A percentile compares a stretch with the other conserved stretches of the same genome.
phyloP scores from a whole-genome alignment of 2,797 vertebrate genomes.

The Clamator glandarius region DNA sequence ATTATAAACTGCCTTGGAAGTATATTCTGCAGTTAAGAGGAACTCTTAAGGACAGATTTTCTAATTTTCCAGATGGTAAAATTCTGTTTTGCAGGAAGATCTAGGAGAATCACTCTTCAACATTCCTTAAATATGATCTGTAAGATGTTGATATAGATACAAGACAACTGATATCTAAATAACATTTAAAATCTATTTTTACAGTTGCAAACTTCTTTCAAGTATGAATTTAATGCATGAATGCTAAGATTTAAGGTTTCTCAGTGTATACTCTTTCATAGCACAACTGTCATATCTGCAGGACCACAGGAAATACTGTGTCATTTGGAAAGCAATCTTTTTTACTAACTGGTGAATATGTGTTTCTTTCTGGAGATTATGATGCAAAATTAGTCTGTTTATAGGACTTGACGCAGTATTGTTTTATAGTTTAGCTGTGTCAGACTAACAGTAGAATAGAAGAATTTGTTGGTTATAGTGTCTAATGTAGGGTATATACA shows the following conservation, averaged over 20 bases:
- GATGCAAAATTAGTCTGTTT: not conserved
- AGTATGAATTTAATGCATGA: not conserved
- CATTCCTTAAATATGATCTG: not conserved
- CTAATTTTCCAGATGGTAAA: not conserved
- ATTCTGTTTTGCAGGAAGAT: not conserved
- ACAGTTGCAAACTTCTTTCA: not conserved
- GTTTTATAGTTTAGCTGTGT: not conserved
- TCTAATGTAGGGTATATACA: not conserved
- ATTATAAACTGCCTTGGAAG: not conserved
- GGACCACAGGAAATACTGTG: not conserved
- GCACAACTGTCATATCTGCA: not conserved
- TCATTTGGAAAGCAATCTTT: not conserved
- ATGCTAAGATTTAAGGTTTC: not conserved
- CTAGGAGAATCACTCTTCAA: not conserved
- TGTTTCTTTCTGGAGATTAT: not conserved
- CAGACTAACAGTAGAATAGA: not conserved
- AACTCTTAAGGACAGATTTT: not conserved
- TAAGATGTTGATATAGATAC: not conserved
- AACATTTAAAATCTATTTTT: not conserved
- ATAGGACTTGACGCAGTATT: not conserved
- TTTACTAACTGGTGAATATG: not conserved
- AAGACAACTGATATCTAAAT: not conserved
- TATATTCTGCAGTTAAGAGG: not conserved
- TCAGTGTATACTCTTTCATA: not conserved
- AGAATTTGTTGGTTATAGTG: not conserved